Evolutionary conservation across 2,113 vertebrate species (phyloP), one percentile per base, ranked within the genome.

Genomic region (Varanus komodoensis): DNA sequence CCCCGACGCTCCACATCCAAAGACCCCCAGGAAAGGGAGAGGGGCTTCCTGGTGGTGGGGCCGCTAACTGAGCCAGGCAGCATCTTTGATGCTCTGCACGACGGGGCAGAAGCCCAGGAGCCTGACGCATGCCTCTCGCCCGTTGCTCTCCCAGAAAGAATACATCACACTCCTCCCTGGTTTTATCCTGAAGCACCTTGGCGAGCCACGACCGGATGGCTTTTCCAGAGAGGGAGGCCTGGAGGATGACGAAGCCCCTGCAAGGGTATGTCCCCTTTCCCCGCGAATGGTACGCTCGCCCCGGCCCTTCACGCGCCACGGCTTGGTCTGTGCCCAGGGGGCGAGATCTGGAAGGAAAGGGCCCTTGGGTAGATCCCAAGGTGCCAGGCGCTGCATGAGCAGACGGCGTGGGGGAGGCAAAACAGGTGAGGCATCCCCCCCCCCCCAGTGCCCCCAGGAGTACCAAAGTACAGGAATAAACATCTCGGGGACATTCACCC

Each of bases 121-220:
- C 19, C 21, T 88, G 64, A 0, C 92, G 88, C 38, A 78, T 61
- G 48, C 57, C 91, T 34, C 92, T 7, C 9, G 1, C 91, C 6
- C 89, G 89, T 8, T 29, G 0, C 32, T 91, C 92, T 29, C 6
- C 50, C 81, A 97, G 95, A 94, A 90, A 74, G 90, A 93, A 1
- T 91, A 89, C 88, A 95, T 96, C 86, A 92, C 93, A 9, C 38
- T 97, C 83, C 92, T 92, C 79, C 79, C 93, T 1, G 90, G 94
- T 27, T 95, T 94, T 54, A 89, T 48, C 38, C 48, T 96, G 67
- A 78, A 90, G 79, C 75, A 94, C 61, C 92, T 93, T 7, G 61
- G 14, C 1, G 81, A 68, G 2, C 84, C 86, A 0, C 52, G 64
- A 1, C 4, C 1, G 15, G 71, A 14, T 0, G 69, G 17, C 15